phyloP scores from a whole-genome alignment of 2,888 invertebrate genomes.

The Lasioglossum figueresi region DNA sequence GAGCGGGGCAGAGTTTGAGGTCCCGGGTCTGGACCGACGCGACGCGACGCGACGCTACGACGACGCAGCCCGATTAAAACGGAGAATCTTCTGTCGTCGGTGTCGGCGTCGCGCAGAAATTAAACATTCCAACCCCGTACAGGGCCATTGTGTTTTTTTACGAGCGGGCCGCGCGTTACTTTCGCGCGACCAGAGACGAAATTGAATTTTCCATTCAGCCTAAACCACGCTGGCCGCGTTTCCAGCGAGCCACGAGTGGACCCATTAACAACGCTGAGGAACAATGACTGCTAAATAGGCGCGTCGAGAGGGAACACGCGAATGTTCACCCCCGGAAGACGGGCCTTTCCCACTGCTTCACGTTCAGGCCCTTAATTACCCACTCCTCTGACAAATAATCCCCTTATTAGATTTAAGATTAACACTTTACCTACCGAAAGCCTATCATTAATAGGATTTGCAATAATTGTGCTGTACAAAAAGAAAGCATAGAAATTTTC shows the following conservation, averaged over 20 bases:
- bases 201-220: constrained; percentile 69
- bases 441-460: no score
- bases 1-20: no score
- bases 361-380: background rate
- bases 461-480: no score
- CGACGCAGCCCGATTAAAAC: constrained; percentile 36
- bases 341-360: background rate
- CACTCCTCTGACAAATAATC: background rate
- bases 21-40: background rate
- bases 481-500: no score
- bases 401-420: background rate
- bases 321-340: background rate
- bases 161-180: constrained; percentile 49
- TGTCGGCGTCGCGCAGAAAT: constrained; percentile 23
- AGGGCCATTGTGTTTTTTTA: background rate
- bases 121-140: constrained; percentile 58
- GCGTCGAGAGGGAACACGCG: constrained; percentile 25
- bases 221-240: constrained; percentile 16
- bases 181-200: constrained; percentile 61
- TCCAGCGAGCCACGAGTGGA: constrained; percentile 24
- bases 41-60: background rate
- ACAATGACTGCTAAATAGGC: constrained; percentile 64
- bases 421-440: no score
- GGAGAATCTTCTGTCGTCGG: background rate
- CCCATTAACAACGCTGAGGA: constrained; percentile 59